These are phyloP conservation scores for Callorhinus ursinus DNA, from an alignment of 2,113 vertebrate species.

Conservation along the genomic window DNA sequence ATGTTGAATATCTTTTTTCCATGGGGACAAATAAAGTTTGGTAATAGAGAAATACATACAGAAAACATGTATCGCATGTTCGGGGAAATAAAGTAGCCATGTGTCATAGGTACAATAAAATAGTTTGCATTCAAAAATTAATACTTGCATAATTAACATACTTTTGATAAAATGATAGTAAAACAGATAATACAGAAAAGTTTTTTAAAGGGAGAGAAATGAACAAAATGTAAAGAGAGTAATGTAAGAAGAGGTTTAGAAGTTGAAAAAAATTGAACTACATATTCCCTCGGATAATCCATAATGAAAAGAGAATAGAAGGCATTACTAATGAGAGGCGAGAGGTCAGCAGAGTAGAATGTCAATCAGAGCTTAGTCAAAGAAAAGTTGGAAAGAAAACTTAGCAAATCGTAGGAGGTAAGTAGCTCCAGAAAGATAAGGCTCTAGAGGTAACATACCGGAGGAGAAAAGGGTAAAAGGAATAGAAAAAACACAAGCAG, in stretches of 20 bases:
- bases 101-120: background rate
- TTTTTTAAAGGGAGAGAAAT: background rate
- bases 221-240: background rate
- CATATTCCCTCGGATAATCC: slow-evolving; percentile 16
- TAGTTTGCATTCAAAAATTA: background rate
- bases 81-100: background rate
- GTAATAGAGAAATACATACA: background rate
- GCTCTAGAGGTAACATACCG: background rate
- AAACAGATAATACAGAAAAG: background rate
- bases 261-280: background rate
- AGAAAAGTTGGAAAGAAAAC: slow-evolving; percentile 37
- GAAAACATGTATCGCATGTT: background rate
- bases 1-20: background rate
- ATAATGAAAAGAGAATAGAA: slow-evolving; percentile 11
- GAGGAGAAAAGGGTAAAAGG: slow-evolving; percentile 18
- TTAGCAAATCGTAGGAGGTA: background rate
- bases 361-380: background rate
- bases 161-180: background rate
- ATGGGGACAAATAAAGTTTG: background rate
- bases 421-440: background rate
- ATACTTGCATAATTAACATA: background rate
- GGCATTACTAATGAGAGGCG: background rate
- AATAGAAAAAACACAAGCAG: background rate
- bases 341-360: background rate
- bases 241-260: background rate